Conservation (phyloP, 1,140 invertebrate species). For the Pteromalus puparum region DNA sequence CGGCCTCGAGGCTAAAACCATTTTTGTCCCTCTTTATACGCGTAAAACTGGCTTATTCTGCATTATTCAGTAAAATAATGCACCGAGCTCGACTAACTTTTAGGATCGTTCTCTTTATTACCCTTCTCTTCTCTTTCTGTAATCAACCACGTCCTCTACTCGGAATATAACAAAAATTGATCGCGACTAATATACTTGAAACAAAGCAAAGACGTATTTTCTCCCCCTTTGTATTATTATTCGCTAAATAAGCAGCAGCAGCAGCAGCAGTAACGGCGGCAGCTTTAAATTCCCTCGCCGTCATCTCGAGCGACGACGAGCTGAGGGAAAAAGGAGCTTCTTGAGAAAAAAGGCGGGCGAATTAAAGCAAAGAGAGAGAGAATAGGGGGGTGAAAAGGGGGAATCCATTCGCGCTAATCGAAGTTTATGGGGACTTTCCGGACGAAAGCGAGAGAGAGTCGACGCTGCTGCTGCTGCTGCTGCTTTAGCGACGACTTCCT, state of each 20-base stretch:
- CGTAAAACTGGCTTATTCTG: slow-evolving; percentile 34
- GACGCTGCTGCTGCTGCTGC: slow-evolving; percentile 18
- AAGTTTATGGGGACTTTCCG: slow-evolving; percentile 60
- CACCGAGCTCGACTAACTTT: background rate
- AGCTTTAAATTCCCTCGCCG: slow-evolving; percentile 42
- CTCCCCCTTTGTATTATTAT: background rate
- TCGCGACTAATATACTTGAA: too few relatives aligned
- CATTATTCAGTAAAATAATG: slow-evolving; percentile 39
- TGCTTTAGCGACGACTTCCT: slow-evolving; percentile 55
- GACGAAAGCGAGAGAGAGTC: slow-evolving; percentile 33
- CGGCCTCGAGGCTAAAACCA: slow-evolving; percentile 33
- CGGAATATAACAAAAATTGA: too few relatives aligned
- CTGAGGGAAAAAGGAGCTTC: background rate
- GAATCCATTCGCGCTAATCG: slow-evolving; percentile 62
- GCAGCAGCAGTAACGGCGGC: background rate
- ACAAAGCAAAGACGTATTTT: too few relatives aligned
- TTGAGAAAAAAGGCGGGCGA: slow-evolving; percentile 19
- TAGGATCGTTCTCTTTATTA: background rate
- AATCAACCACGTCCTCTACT: too few relatives aligned
- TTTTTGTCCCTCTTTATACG: slow-evolving; percentile 47
- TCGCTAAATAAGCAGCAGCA: slow-evolving; percentile 42
- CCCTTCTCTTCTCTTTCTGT: background rate
- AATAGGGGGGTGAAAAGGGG: slow-evolving; percentile 29
- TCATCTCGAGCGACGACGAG: background rate
- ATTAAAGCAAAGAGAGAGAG: slow-evolving; percentile 45